phyloP scores from a whole-genome alignment of 2,797 vertebrate genomes.

The Sebastes matsubarae region DNA sequence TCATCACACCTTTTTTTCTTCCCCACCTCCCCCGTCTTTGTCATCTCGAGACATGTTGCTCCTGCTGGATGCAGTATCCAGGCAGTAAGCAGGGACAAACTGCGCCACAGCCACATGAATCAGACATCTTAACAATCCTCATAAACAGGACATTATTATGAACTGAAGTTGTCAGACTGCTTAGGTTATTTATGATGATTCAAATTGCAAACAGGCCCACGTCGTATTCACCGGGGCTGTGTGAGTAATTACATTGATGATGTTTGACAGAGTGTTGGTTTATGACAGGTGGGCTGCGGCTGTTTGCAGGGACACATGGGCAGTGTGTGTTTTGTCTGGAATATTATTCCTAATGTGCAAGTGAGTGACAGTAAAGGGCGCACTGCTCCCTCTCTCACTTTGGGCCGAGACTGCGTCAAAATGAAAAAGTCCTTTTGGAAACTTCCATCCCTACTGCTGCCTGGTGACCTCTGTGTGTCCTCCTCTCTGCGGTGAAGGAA shows the following conservation, averaged over 20 bases:
- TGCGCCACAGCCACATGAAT: slow-evolving; percentile 21
- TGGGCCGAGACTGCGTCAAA: slow-evolving; percentile 16
- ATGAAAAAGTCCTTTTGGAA: slow-evolving; percentile 28
- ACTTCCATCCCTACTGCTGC: slow-evolving; percentile 17
- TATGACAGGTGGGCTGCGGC: slow-evolving; percentile 23
- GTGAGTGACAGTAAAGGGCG: slow-evolving; percentile 25
- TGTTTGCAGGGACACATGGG: slow-evolving; percentile 17
- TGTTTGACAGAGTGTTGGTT: slow-evolving; percentile 55
- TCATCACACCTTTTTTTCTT: slow-evolving; percentile 47
- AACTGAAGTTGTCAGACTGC: slow-evolving; percentile 8
- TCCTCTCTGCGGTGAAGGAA: slow-evolving; percentile 37
- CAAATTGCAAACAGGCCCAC: slow-evolving; percentile 1
- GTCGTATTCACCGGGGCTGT: neutral
- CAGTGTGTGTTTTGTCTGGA: neutral
- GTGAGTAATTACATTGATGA: slow-evolving; percentile 39
- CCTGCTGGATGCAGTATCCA: slow-evolving; percentile 44
- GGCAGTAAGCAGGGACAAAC: neutral
- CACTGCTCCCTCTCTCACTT: neutral
- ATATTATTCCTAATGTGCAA: slow-evolving; percentile 17
- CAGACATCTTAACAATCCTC: slow-evolving; percentile 57
- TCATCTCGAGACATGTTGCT: slow-evolving; percentile 49
- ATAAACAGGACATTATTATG: slow-evolving; percentile 27
- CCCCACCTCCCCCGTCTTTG: neutral
- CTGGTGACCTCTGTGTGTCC: slow-evolving; percentile 52
- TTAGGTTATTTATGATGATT: slow-evolving; percentile 30